Percentiles rank a stretch among this genome's conserved stretches.
Evolutionary conservation across 2,888 invertebrate genomes (phyloP).

Genomic region (Polia nebulosa): DNA sequence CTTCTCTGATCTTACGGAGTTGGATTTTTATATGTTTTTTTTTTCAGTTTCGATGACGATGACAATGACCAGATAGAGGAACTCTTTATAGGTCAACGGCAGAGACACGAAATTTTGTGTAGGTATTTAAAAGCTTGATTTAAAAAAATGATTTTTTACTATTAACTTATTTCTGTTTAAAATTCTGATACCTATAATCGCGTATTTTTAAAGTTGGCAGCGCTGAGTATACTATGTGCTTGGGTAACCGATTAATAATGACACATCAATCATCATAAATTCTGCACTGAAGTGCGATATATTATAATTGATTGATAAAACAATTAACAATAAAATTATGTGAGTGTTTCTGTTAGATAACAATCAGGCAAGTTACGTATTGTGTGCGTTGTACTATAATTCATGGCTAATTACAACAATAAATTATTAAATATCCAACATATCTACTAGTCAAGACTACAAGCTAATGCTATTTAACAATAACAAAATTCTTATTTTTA

Average conservation of each 20-base stretch:
- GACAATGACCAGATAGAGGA: too few species aligned
- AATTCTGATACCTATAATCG: background rate
- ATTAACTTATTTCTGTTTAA: background rate
- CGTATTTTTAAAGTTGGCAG: background rate
- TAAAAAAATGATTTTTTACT: too few species aligned
- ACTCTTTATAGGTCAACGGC: too few species aligned
- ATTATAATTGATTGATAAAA: conserved; percentile 23
- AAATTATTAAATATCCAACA: conserved; percentile 23
- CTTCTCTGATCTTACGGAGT: too few species aligned
- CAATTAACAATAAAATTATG: conserved; percentile 1
- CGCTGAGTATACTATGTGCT: background rate
- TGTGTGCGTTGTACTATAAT: background rate
- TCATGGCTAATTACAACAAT: conserved; percentile 31
- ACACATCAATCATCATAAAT: conserved; percentile 4
- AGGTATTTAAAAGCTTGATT: too few species aligned
- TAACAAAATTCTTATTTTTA: conserved; percentile 12
- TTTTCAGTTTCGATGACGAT: too few species aligned
- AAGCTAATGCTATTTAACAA: background rate
- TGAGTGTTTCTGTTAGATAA: conserved; percentile 3
- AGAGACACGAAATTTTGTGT: too few species aligned
- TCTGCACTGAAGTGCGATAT: background rate
- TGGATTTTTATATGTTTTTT: too few species aligned
- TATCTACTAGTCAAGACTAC: conserved; percentile 6
- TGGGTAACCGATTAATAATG: background rate
- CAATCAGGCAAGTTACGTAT: background rate